These are phyloP conservation scores for Thalpophila matura DNA, from an alignment of 2,888 invertebrate species.

Conservation along the genomic window DNA sequence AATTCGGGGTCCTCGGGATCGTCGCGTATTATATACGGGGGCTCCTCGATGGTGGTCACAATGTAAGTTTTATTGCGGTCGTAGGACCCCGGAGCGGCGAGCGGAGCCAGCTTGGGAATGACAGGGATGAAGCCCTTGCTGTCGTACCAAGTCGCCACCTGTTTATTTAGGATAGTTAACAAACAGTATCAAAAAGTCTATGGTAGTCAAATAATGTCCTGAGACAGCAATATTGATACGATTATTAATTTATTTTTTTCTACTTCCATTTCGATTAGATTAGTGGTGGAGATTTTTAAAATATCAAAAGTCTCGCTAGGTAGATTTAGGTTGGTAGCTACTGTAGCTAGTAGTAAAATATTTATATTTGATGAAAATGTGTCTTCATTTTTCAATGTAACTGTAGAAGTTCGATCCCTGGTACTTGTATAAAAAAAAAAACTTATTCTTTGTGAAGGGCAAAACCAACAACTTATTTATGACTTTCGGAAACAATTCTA, in stretches of 20 bases:
- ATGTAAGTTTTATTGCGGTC: slow-evolving; percentile 96
- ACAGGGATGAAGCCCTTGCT: slow-evolving; percentile 94
- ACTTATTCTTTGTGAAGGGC: neutral
- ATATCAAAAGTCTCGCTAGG: no score
- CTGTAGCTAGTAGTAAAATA: no score
- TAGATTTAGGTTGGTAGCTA: no score
- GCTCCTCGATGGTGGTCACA: slow-evolving; percentile 96
- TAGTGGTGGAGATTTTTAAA: no score
- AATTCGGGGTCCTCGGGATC: slow-evolving; percentile 92
- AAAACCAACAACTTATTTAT: slow-evolving; percentile 18
- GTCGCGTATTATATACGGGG: slow-evolving; percentile 95
- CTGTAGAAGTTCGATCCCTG: no score
- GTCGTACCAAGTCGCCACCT: slow-evolving; percentile 97
- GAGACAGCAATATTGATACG: neutral
- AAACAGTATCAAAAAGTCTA: neutral
- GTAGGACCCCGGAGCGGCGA: slow-evolving; percentile 92
- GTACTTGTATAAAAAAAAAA: no score
- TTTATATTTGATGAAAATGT: no score
- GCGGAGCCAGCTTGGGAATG: slow-evolving; percentile 93
- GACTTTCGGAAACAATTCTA: slow-evolving; percentile 19
- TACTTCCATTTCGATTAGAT: no score
- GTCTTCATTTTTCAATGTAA: no score
- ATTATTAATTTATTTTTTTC: neutral
- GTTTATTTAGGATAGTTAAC: slow-evolving; percentile 48
- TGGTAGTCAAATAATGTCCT: neutral